Base-by-base conservation (phyloP, 2,797 vertebrate species). In the Sebastes matsubarae region DNA sequence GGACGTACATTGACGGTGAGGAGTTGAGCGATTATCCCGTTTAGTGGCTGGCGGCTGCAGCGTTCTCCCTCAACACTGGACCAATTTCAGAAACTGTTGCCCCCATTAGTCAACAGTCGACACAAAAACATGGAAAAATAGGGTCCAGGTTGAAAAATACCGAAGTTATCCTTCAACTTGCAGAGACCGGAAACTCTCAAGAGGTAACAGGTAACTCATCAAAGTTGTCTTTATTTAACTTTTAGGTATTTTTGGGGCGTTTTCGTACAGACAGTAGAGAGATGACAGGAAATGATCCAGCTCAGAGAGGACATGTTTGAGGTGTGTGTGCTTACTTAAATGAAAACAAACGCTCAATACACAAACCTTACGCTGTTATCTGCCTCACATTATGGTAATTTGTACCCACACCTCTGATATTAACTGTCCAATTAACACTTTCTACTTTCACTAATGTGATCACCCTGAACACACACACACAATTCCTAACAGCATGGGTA, bases 401-500 rank as follows among this genome's bases (percentile, higher is more conserved):
- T n/a, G 18, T 0, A 0, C 50, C 42, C 61, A 80, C 86, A 78
- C 74, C 72, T 79, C 20, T 50, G 57, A 86, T 73, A 80, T 77
- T 83, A 88, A 85, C 36, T 84, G 75, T 79, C 72, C 87, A 84
- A 83, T 89, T 91, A 87, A 86, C 90, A 86, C 84, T 66, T 80
- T 69, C 14, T 68, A 60, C 89, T 90, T 89, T 92, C 80, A 85
- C 90, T 91, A 87, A 92, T 89, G 86, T 84, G 82, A 90, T 80
- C 82, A 86, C 65, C 9, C 25, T 63, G 46, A 82, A 46, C 50
- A 52, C 61, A 38, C 60, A 42, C 52, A 60, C 70, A 70, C 75
- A 54, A 63, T 4, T 32, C 29, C 29, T 32, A 61, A n/a, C 6
- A n/a, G 13, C 16, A 77, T 13, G 58, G 11, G 22, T 22, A 24